Conservation (phyloP, 2,797 vertebrate genomes). For the Darevskia mixta region DNA sequence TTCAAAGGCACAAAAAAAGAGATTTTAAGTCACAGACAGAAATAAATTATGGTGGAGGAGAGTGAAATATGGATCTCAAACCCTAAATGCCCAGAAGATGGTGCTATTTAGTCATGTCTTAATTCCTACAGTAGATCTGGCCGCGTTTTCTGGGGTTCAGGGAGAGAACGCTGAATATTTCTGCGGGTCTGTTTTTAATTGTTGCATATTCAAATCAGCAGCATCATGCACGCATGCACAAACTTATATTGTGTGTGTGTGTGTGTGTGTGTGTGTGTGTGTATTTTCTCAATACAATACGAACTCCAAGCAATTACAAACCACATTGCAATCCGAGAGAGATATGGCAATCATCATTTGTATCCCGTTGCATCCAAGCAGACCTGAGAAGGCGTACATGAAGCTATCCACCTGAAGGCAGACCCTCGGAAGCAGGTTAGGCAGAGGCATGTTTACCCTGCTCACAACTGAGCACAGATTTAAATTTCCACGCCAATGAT, state of each 20-base stretch:
- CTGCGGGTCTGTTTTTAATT: conserved; percentile 6
- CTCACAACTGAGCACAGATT: neutral
- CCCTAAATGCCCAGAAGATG: conserved; percentile 84
- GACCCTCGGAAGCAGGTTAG: too few relatives aligned
- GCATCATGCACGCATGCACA: conserved; percentile 51
- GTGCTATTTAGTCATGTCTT: conserved; percentile 84
- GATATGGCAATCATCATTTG: conserved; percentile 35
- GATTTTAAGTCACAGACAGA: neutral
- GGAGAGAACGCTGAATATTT: neutral
- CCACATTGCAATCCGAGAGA: conserved; percentile 35
- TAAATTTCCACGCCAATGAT: neutral
- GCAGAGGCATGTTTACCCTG: neutral
- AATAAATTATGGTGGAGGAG: neutral
- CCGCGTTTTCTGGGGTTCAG: neutral
- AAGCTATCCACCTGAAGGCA: neutral
- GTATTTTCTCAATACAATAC: conserved; percentile 34
- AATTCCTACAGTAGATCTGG: conserved; percentile 66
- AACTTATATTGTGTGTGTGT: conserved; percentile 30
- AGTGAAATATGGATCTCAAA: neutral
- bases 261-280: neutral
- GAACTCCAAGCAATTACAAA: conserved; percentile 42
- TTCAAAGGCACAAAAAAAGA: neutral
- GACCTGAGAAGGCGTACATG: neutral
- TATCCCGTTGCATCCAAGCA: neutral
- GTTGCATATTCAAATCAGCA: conserved; percentile 63